Evolutionary conservation across 1,140 invertebrate species (phyloP).

Genomic region (Asobara japonica): DNA sequence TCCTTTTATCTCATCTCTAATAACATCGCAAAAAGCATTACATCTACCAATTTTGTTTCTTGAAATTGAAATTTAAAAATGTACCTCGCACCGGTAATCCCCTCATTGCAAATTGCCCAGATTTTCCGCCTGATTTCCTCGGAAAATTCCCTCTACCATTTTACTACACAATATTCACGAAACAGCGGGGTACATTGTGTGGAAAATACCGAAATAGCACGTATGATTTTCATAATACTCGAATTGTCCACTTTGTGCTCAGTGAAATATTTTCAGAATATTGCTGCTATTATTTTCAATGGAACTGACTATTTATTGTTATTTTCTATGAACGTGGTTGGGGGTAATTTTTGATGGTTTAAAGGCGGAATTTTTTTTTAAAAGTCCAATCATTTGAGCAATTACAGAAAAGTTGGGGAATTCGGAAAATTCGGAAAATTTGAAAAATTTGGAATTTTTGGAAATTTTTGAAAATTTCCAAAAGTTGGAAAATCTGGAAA

Average conservation of each 20-base stretch:
- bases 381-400: no score
- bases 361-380: no score
- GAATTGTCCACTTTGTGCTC: background rate
- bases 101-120: background rate
- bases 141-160: constrained; percentile 3
- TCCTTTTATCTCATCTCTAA: background rate
- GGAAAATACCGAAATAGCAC: background rate
- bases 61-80: background rate
- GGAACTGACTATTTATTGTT: background rate
- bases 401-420: no score
- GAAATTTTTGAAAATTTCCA: no score
- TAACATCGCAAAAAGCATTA: background rate
- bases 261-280: background rate
- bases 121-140: background rate
- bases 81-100: background rate
- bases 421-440: no score
- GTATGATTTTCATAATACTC: background rate
- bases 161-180: background rate
- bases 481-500: no score
- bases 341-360: no score
- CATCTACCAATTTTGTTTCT: background rate
- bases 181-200: background rate
- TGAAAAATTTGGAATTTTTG: no score
- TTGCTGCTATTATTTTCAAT: background rate
- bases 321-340: no score